phyloP scores from a whole-genome alignment of 1,140 invertebrate genomes.

The Ruditapes philippinarum region DNA sequence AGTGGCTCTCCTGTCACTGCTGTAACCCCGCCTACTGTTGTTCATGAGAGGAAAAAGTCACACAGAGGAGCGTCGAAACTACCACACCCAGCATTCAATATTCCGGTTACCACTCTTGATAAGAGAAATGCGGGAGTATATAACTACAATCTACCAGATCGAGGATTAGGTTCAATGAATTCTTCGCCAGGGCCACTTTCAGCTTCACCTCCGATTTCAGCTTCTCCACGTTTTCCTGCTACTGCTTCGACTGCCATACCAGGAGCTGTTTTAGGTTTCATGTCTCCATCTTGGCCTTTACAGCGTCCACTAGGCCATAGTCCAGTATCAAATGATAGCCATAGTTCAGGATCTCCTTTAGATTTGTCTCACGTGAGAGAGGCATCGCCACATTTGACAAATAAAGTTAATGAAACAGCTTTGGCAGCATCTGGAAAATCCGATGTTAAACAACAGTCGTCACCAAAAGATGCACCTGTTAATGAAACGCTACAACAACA shows the following conservation, averaged over 20 bases:
- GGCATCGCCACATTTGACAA: constrained; percentile 67
- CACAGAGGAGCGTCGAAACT: constrained; percentile 2
- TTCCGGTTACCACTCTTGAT: constrained; percentile 64
- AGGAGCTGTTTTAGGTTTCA: constrained; percentile 47
- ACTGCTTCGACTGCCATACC: constrained; percentile 39
- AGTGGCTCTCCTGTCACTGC: background rate
- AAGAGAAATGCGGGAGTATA: constrained; percentile 74
- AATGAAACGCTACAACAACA: constrained; percentile 27
- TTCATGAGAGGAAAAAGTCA: constrained; percentile 30
- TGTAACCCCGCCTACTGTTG: background rate
- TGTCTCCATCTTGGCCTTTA: constrained; percentile 65
- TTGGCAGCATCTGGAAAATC: background rate
- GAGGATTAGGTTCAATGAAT: constrained; percentile 76
- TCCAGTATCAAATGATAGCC: constrained; percentile 20
- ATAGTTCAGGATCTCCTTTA: constrained; percentile 74
- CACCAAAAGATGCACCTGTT: background rate
- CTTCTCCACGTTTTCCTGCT: constrained; percentile 57
- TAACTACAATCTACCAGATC: constrained; percentile 83
- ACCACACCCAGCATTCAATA: constrained; percentile 65
- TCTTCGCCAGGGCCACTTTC: constrained; percentile 1
- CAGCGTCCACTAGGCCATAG: constrained; percentile 18
- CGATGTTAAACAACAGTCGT: background rate
- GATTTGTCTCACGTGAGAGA: constrained; percentile 74
- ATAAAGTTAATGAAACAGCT: constrained; percentile 13
- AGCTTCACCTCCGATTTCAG: constrained; percentile 58